A percentile compares a stretch with the other conserved stretches of the same genome.
Evolutionary conservation across 2,113 vertebrate species (phyloP).

Genomic region (Myotis davidii): DNA sequence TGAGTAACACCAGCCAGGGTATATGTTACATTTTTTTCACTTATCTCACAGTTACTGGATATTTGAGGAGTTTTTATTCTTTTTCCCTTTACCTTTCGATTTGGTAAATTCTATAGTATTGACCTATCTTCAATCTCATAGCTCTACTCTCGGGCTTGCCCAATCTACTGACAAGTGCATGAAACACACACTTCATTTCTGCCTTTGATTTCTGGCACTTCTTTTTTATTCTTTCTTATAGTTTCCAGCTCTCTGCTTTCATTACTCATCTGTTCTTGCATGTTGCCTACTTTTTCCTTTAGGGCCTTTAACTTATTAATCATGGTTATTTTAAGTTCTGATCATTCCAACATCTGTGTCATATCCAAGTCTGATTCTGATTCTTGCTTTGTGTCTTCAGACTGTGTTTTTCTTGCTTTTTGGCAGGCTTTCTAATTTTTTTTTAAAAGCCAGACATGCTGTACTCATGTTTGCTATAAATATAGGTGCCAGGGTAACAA

Average conservation of each 20-base stretch:
- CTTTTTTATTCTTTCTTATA: background rate
- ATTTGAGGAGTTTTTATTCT: background rate
- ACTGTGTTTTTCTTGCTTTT: background rate
- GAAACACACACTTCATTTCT: background rate
- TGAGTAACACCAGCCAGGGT: no score
- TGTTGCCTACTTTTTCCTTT: background rate
- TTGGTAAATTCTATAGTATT: background rate
- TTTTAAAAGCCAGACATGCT: background rate
- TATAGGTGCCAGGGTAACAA: background rate
- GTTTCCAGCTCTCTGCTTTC: background rate
- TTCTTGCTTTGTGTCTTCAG: background rate
- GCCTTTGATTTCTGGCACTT: background rate
- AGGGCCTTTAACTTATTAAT: background rate
- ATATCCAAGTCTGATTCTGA: background rate
- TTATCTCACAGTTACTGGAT: background rate
- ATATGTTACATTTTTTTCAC: background rate
- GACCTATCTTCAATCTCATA: background rate
- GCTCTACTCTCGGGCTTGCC: background rate
- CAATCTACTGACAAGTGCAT: background rate
- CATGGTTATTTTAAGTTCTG: background rate
- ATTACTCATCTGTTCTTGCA: background rate
- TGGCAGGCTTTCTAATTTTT: background rate
- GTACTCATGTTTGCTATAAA: background rate
- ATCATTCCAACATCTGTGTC: background rate
- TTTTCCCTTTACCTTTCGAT: background rate